phyloP scores from a whole-genome alignment of 2,797 vertebrate genomes.

The Brotogeris chrysoptera region DNA sequence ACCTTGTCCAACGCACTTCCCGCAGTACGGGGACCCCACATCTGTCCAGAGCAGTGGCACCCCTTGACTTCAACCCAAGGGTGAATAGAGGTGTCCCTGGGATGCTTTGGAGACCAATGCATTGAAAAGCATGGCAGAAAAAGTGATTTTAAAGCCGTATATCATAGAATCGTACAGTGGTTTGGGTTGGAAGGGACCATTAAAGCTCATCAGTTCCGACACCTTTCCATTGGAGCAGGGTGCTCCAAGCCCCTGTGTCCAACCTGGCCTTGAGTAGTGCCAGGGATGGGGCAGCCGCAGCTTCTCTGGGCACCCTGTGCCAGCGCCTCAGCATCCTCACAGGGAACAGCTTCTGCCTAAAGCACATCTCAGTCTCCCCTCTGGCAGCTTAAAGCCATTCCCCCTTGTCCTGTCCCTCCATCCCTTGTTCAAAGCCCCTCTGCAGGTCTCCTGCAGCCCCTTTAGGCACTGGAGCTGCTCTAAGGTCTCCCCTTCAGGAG shows the following conservation, averaged over 20 bases:
- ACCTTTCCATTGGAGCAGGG: not conserved
- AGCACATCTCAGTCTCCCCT: no score
- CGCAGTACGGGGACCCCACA: rapidly evolving
- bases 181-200: not conserved
- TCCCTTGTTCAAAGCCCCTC: no score
- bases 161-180: not conserved
- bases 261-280: not conserved
- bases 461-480: no score
- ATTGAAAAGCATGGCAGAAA: rapidly evolving
- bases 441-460: no score
- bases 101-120: rapidly evolving
- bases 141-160: rapidly evolving
- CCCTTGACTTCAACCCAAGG: not conserved
- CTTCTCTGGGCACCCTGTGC: no score
- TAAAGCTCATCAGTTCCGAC: not conserved
- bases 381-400: no score
- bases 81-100: not conserved
- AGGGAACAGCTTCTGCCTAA: no score
- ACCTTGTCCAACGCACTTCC: not conserved
- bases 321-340: no score
- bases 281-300: no score
- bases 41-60: not conserved
- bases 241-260: not conserved
- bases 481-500: no score
- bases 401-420: no score